Conservation (phyloP, 2,113 vertebrate species). For the Rhadina sibilatrix region DNA sequence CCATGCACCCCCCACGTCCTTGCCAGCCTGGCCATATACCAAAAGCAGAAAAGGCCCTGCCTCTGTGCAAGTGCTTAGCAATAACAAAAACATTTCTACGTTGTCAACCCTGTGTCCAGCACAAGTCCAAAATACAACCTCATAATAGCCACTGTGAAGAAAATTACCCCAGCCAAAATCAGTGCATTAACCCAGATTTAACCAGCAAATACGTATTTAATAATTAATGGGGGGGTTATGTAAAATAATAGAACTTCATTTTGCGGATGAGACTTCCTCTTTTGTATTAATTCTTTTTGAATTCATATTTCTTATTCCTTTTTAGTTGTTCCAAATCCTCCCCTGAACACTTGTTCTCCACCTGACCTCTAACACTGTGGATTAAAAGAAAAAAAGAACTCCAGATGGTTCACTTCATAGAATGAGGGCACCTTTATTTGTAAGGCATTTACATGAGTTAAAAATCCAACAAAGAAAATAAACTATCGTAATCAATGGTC, state of each 20-base stretch:
- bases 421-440: not conserved
- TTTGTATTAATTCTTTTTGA: not conserved
- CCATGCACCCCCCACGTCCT: too few species aligned
- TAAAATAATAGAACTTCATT: not conserved
- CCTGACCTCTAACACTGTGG: not conserved
- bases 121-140: not conserved
- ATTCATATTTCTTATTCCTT: not conserved
- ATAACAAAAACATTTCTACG: not conserved
- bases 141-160: not conserved
- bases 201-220: not conserved
- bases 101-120: not conserved
- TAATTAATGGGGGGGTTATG: not conserved
- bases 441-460: not conserved
- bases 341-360: not conserved
- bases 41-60: not conserved
- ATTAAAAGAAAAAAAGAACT: not conserved
- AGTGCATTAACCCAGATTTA: not conserved
- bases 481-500: not conserved
- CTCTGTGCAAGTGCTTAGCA: not conserved
- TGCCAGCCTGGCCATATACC: accelerated
- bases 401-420: not conserved
- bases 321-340: not conserved
- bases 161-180: not conserved
- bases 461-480: not conserved
- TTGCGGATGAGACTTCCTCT: not conserved